Evolutionary conservation across 2,888 invertebrate genomes (phyloP), one percentile per base, ranked within the genome.

Genomic region (Phortica magna): DNA sequence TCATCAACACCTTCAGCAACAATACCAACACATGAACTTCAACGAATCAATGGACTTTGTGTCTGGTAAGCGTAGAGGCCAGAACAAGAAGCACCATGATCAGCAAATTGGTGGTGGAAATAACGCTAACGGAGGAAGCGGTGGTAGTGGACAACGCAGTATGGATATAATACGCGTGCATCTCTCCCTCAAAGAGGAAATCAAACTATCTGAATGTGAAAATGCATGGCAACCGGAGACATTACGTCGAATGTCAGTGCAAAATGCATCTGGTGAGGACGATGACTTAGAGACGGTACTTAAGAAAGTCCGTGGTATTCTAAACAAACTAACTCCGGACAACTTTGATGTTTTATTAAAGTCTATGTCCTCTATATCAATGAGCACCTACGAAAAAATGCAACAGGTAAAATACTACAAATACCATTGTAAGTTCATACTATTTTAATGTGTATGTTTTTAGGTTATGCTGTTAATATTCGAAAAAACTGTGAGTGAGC

Each of bases 401-500:
- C 89, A 90, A 68, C 88, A 90, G 76, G 90, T 90, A 83, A 83
- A 81, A 78, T 14, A n/a, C n/a, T n/a, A n/a, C 31, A 31, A 31
- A 31, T 31, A 1, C 31, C 3, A 2, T 31, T 31, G 31, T 2
- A 57, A 9, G 73, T 0, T 14, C 72, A 2, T 9, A 42, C 43
- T 67, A 2, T 3, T 12, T 74, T 12, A 17, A 7, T 61, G 19
- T 59, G 55, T 43, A 71, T 22, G 7, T 39, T 53, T 71, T 0
- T 59, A 91, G 88, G 88, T 91, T 3, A 91, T 91, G 91, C 78
- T 91, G 73, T 80, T 91, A 9, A 91, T 91, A 31, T 91, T 91
- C n/a, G 91, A 91, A 77, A 91, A 91, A 80, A 91, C 91, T 3
- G 85, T 91, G 0, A 91, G 91, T 59, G 91, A 91, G 57, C 91